Conservation (phyloP, 2,113 vertebrate genomes). For the Phylloscopus trochilus region DNA sequence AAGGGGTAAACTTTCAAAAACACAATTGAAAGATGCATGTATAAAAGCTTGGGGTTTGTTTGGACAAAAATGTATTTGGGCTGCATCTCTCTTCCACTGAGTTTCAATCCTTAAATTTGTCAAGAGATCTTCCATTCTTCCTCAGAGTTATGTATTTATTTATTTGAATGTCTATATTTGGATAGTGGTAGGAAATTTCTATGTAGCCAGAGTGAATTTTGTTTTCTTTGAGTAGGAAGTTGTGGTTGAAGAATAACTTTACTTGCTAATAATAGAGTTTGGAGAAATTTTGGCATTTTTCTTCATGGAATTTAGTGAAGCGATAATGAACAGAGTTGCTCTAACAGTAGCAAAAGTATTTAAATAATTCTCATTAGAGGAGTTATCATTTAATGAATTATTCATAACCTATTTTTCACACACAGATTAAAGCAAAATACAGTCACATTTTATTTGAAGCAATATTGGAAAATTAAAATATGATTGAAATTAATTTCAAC, state of each 20-base stretch:
- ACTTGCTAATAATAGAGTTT: neutral
- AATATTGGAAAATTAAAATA: constrained; percentile 26
- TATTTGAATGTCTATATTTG: neutral
- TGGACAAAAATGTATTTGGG: neutral
- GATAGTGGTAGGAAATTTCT: neutral
- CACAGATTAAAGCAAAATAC: neutral
- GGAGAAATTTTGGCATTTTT: neutral
- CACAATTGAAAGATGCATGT: neutral
- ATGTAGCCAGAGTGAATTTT: neutral
- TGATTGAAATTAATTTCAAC: constrained; percentile 1
- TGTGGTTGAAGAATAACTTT: neutral
- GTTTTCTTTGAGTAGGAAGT: neutral
- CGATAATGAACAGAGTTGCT: neutral
- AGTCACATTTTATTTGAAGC: constrained; percentile 21
- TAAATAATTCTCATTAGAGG: neutral
- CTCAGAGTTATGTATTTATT: neutral
- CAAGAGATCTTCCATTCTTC: neutral
- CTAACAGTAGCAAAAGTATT: neutral
- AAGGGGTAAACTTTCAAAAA: constrained; percentile 4
- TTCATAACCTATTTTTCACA: constrained; percentile 17
- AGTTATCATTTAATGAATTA: constrained; percentile 27
- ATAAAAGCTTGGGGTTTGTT: neutral
- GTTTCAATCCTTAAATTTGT: neutral
- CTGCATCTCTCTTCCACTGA: neutral
- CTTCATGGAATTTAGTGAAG: neutral